Conservation (phyloP, 1,140 invertebrate species). For the Philaenus spumarius region DNA sequence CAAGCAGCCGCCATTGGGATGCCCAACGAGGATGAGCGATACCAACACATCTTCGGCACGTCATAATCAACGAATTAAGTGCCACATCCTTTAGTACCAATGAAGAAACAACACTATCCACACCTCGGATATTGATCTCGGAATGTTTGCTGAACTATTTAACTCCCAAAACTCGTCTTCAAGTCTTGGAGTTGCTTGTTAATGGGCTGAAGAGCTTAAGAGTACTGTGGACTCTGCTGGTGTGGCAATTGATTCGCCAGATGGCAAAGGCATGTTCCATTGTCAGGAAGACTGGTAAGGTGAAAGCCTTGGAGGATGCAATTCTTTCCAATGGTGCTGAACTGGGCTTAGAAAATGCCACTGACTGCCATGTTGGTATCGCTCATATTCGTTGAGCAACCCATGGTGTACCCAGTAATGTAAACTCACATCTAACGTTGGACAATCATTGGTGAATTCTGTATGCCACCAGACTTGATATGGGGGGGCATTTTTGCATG, state of each 20-base stretch:
- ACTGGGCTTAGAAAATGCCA: constrained; percentile 60
- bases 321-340: constrained; percentile 54
- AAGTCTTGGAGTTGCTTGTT: constrained; percentile 90
- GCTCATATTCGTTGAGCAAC: constrained; percentile 99
- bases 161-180: constrained; percentile 87
- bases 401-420: constrained; percentile 87
- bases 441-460: no score
- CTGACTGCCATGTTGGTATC: constrained; percentile 87
- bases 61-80: no score
- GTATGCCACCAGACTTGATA: no score
- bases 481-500: no score
- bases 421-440: constrained; percentile 97
- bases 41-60: no score
- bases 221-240: constrained; percentile 98
- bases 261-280: constrained; percentile 71
- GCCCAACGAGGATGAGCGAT: no score
- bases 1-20: no score
- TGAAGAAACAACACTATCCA: no score
- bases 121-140: no score
- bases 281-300: constrained; percentile 91
- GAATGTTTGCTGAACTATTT: constrained; percentile 99
- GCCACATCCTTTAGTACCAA: no score
- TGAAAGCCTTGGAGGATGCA: constrained; percentile 83
- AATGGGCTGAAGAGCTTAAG: constrained; percentile 93
- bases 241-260: constrained; percentile 79